Conservation (phyloP, 2,888 invertebrate genomes). For the Harpagoxenus sublaevis region DNA sequence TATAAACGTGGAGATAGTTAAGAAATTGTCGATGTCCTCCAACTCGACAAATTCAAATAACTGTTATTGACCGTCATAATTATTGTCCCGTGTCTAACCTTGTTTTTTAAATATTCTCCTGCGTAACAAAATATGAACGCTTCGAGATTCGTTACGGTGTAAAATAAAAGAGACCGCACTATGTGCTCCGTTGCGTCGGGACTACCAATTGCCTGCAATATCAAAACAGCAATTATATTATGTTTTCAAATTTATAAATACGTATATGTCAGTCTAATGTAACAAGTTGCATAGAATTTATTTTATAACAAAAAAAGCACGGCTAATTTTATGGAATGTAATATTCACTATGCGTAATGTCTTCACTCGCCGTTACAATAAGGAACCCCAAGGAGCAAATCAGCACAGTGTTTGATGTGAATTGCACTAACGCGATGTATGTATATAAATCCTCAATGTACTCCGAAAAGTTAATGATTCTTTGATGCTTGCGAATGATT, state of each 20-base stretch:
- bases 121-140: slow-evolving; percentile 69
- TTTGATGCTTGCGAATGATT: slow-evolving; percentile 46
- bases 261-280: not conserved
- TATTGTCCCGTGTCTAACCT: slow-evolving; percentile 57
- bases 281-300: not conserved
- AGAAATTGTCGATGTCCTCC: not conserved
- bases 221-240: not conserved
- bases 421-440: slow-evolving; percentile 62
- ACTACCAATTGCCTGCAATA: slow-evolving; percentile 61
- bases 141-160: slow-evolving; percentile 62
- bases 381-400: slow-evolving; percentile 67
- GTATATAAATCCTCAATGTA: slow-evolving; percentile 53
- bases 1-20: slow-evolving; percentile 24
- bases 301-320: not conserved
- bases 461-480: slow-evolving; percentile 25
- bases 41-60: not conserved
- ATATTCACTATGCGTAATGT: not conserved
- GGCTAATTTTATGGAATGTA: not conserved
- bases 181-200: slow-evolving; percentile 47
- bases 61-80: not conserved
- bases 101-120: slow-evolving; percentile 72
- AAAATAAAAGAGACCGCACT: slow-evolving; percentile 63
- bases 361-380: slow-evolving; percentile 65
- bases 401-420: slow-evolving; percentile 60
- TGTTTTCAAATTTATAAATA: not conserved